Evolutionary conservation across 1,140 invertebrate species (phyloP).

Genomic region (Centruroides vittatus): DNA sequence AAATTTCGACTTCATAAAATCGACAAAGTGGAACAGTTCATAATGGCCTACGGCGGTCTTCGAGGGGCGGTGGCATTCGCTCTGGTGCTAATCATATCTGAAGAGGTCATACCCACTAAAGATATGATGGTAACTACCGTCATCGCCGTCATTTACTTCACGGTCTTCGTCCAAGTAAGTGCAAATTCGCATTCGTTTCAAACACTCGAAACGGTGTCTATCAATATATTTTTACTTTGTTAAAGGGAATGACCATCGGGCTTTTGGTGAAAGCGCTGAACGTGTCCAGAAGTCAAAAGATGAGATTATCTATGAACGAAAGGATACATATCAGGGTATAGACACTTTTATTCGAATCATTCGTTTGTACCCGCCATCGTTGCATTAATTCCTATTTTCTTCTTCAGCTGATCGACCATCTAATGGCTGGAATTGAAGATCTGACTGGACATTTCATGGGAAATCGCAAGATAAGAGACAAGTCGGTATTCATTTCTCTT

Average conservation of each 20-base stretch:
- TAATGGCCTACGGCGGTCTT: constrained; percentile 96
- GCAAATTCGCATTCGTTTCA: not conserved
- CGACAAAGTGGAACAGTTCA: constrained; percentile 91
- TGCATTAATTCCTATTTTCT: not conserved
- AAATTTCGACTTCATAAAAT: constrained; percentile 79
- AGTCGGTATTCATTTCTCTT: constrained; percentile 36
- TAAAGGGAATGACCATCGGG: constrained; percentile 92
- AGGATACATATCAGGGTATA: constrained; percentile 80
- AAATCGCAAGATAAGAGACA: constrained; percentile 83
- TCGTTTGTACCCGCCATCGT: too few relatives aligned
- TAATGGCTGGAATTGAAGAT: constrained; percentile 91
- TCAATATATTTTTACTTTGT: constrained; percentile 10
- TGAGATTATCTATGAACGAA: constrained; percentile 90
- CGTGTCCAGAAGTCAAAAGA: constrained; percentile 76
- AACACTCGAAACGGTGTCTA: not conserved
- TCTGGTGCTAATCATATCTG: constrained; percentile 76
- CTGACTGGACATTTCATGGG: constrained; percentile 86
- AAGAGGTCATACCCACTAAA: constrained; percentile 49
- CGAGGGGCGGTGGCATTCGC: constrained; percentile 98
- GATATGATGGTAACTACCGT: constrained; percentile 95
- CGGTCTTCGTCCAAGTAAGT: constrained; percentile 69
- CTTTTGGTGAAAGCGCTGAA: constrained; percentile 89
- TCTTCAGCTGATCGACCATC: constrained; percentile 81
- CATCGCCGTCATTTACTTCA: constrained; percentile 96
- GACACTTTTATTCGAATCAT: too few relatives aligned